Evolutionary conservation across 2,888 invertebrate genomes (phyloP), one percentile per base, ranked within the genome.

Genomic region (Aphrophora alni): DNA sequence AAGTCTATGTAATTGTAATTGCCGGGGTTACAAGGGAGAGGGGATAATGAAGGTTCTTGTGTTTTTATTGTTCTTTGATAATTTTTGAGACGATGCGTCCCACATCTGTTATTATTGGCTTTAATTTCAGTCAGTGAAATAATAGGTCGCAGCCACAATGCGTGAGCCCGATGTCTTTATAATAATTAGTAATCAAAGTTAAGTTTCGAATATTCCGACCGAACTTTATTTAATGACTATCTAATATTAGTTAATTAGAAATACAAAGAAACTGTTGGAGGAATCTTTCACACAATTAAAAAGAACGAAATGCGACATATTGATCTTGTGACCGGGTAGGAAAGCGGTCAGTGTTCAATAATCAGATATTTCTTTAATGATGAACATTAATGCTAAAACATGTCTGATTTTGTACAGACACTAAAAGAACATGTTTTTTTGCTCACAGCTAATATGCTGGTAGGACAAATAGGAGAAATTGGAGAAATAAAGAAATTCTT

Each of bases 41-140:
- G 24, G 21, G 25, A 68, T 80, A 80, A 80, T 80, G 75, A 80
- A 75, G 26, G 75, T 33, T 71, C 71, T 27, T 69, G 28, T 80
- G 80, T 80, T 80, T 80, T 80, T 80, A 80, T 80, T 80, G 80
- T 80, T 75, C 80, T 75, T 80, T 80, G 80, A 80, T 80, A 75
- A 80, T 80, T 80, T 80, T 80, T 75, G 75, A 75, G 71, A 27
- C 74, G 24, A 38, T 5, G 75, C 17, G 51, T 26, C 21, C 27
- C 17, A 69, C 75, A 44, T 68, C 70, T 80, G 75, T 80, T 75
- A 80, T 80, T 80, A 80, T 80, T 80, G 80, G 69, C 80, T 80
- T 80, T 80, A 80, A 80, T 80, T 75, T 80, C 75, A 80, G 75
- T 44, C 73, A 27, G 80, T 38, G 75, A 80, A 80, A 80, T 80